Conservation (phyloP, 1,140 invertebrate genomes). For the Bombyx mori region DNA sequence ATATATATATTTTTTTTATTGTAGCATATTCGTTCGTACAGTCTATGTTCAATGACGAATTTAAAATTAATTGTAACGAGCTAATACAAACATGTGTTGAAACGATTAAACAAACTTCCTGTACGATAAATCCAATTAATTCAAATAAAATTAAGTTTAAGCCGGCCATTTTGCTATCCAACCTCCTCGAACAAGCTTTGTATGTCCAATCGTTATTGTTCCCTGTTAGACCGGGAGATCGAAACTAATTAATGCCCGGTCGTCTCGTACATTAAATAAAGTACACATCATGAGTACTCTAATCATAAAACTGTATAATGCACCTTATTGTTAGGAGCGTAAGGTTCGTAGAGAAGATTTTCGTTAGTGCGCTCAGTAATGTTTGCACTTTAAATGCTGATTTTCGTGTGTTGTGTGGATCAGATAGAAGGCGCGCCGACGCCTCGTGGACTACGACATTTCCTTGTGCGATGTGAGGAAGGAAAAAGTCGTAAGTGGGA, state of each 20-base stretch:
- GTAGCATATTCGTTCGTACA: no score
- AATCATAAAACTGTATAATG: no score
- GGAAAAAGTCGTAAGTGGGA: not conserved
- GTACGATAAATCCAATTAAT: slow-evolving; percentile 47
- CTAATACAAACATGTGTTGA: no score
- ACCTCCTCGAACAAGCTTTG: slow-evolving; percentile 45
- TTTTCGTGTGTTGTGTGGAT: slow-evolving; percentile 60
- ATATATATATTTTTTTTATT: no score
- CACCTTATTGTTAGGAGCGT: no score
- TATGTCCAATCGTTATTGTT: slow-evolving; percentile 67
- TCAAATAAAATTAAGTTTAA: slow-evolving; percentile 45
- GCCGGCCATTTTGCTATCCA: slow-evolving; percentile 41
- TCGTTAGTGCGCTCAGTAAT: not conserved
- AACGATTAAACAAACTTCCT: slow-evolving; percentile 31
- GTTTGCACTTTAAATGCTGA: slow-evolving; percentile 42
- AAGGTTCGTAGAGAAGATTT: no score
- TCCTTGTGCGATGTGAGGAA: slow-evolving; percentile 22
- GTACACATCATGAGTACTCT: no score
- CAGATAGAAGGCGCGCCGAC: slow-evolving; percentile 37
- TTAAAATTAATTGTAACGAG: no score
- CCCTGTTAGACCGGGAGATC: slow-evolving; percentile 36
- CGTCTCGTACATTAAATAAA: slow-evolving; percentile 3
- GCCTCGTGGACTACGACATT: slow-evolving; percentile 24
- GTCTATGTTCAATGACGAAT: no score
- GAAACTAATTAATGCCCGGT: slow-evolving; percentile 58